These are phyloP conservation scores for Sebastes oblongus DNA, from an alignment of 2,797 vertebrate genomes.

Conservation along the genomic window DNA sequence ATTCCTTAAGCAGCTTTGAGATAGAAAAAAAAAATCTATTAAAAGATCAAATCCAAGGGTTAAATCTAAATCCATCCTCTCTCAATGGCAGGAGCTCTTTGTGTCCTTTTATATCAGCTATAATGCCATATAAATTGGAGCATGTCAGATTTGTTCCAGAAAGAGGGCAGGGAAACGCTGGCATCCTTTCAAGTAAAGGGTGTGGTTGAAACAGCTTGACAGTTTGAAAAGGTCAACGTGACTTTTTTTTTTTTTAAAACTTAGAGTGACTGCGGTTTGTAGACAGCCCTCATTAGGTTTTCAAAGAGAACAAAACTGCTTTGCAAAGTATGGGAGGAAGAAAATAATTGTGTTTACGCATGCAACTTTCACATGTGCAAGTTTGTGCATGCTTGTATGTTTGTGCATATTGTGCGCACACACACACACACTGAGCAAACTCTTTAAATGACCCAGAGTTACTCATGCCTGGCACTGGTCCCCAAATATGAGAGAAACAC, in stretches of 20 bases:
- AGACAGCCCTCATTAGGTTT: slow-evolving; percentile 43
- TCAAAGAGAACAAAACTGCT: slow-evolving; percentile 29
- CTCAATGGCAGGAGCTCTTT: background rate
- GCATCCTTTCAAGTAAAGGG: slow-evolving; percentile 28
- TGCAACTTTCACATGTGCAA: slow-evolving; percentile 17
- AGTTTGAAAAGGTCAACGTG: slow-evolving; percentile 62
- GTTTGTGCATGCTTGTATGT: slow-evolving; percentile 24
- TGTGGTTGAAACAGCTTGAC: slow-evolving; percentile 42
- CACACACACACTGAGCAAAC: background rate
- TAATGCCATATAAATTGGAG: slow-evolving; percentile 21
- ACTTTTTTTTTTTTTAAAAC: slow-evolving; percentile 8
- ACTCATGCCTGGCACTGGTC: slow-evolving; percentile 69
- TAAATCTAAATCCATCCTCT: slow-evolving; percentile 11
- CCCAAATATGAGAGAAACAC: slow-evolving; percentile 56
- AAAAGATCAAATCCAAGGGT: background rate
- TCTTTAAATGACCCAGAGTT: slow-evolving; percentile 52
- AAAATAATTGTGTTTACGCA: slow-evolving; percentile 7
- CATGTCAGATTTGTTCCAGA: slow-evolving; percentile 30
- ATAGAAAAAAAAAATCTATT: background rate
- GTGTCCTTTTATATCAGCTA: background rate
- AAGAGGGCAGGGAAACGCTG: slow-evolving; percentile 9
- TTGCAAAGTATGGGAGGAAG: slow-evolving; percentile 20
- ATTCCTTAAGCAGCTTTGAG: slow-evolving; percentile 3
- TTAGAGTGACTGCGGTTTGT: slow-evolving; percentile 1
- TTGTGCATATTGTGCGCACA: background rate